These are phyloP conservation scores for Seriola rivoliana DNA, from an alignment of 2,113 vertebrate genomes.

Conservation along the genomic window DNA sequence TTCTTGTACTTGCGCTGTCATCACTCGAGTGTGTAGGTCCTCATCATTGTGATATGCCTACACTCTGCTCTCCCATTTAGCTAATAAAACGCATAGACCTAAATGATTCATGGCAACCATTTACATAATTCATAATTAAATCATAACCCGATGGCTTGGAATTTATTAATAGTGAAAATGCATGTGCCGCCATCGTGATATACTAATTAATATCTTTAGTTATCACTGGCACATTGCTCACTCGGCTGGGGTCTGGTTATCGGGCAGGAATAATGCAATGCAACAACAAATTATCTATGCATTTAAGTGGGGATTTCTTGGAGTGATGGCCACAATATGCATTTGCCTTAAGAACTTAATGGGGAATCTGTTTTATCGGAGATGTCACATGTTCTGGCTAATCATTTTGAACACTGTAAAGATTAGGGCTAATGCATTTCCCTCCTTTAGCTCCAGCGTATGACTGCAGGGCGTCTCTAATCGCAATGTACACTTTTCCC, in stretches of 20 bases:
- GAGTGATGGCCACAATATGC: constrained; percentile 90
- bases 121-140: constrained; percentile 95
- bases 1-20: constrained; percentile 66
- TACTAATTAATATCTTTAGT: constrained; percentile 90
- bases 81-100: constrained; percentile 82
- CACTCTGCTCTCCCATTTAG: constrained; percentile 82
- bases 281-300: constrained; percentile 88
- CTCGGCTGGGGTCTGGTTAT: constrained; percentile 86
- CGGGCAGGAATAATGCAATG: constrained; percentile 83
- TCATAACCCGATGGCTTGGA: constrained; percentile 89
- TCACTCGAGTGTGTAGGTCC: constrained; percentile 71
- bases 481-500: constrained; percentile 45
- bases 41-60: constrained; percentile 72
- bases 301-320: constrained; percentile 83
- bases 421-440: constrained; percentile 73
- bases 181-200: constrained; percentile 86
- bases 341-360: constrained; percentile 87
- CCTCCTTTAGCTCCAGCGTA: constrained; percentile 44
- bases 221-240: constrained; percentile 88
- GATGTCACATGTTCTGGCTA: constrained; percentile 80
- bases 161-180: constrained; percentile 93
- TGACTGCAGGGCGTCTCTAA: constrained; percentile 62
- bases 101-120: constrained; percentile 90
- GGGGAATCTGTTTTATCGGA: constrained; percentile 78
- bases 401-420: constrained; percentile 78